A percentile compares a stretch with the other conserved stretches of the same genome.
Evolutionary conservation across 2,113 vertebrate genomes (phyloP).

Genomic region (Kryptolebias marmoratus): DNA sequence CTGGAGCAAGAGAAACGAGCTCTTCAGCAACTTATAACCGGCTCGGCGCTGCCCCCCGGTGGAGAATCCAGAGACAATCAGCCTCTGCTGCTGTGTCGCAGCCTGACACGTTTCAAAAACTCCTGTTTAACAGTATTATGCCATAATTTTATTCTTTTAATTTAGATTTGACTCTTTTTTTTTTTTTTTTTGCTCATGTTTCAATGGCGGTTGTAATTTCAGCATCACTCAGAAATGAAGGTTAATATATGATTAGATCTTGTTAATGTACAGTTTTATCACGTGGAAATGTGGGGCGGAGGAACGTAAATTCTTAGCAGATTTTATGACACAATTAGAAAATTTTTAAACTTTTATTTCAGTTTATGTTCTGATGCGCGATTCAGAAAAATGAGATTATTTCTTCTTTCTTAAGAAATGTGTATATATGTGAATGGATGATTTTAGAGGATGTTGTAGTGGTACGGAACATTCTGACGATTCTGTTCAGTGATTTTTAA

Average conservation of each 20-base stretch:
- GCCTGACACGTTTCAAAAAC: background rate
- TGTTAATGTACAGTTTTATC: constrained; percentile 30
- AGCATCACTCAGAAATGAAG: constrained; percentile 43
- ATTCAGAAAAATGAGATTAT: constrained; percentile 17
- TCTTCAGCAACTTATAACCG: constrained; percentile 91
- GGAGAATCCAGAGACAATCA: constrained; percentile 17
- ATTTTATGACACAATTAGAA: constrained; percentile 3
- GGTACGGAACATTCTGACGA: constrained; percentile 16
- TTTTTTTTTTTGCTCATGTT: constrained; percentile 20
- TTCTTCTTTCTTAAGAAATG: constrained; percentile 39
- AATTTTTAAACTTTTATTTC: constrained; percentile 1
- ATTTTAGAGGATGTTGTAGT: constrained; percentile 33
- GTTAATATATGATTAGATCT: constrained; percentile 43
- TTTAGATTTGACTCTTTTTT: constrained; percentile 44
- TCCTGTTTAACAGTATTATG: constrained; percentile 66
- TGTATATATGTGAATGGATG: constrained; percentile 60
- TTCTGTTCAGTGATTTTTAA: constrained; percentile 10
- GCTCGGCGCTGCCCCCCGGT: constrained; percentile 5
- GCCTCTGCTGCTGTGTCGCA: background rate
- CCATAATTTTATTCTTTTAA: constrained; percentile 63
- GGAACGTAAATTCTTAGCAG: background rate
- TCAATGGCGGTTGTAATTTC: constrained; percentile 21
- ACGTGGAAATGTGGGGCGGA: background rate
- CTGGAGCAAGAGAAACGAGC: constrained; percentile 97
- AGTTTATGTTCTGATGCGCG: background rate